Percentiles rank a stretch among this genome's conserved stretches.
These are phyloP conservation scores for Meleagris gallopavo DNA, from an alignment of 2,113 vertebrate genomes.

Conservation along the genomic window DNA sequence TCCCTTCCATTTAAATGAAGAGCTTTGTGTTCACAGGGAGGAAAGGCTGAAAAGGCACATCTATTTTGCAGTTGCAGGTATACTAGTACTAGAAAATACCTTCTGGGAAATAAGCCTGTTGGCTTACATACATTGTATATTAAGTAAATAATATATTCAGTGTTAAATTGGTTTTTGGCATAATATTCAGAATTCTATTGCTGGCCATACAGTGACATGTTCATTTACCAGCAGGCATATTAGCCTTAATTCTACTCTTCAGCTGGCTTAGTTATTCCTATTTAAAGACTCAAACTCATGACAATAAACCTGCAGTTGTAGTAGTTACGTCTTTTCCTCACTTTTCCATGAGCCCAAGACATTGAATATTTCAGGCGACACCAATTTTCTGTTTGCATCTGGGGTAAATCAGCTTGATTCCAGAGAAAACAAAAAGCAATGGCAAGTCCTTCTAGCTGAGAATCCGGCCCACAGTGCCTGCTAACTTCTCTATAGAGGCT, in stretches of 20 bases:
- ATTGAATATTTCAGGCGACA: not conserved
- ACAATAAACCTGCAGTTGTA: slow-evolving; percentile 47
- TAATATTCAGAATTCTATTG: slow-evolving; percentile 21
- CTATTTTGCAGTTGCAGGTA: slow-evolving; percentile 40
- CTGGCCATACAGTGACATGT: slow-evolving; percentile 18
- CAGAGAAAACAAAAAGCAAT: slow-evolving; percentile 33
- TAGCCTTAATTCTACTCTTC: slow-evolving; percentile 20
- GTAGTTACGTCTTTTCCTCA: slow-evolving; percentile 31
- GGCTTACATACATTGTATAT: slow-evolving; percentile 17
- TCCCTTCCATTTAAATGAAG: slow-evolving; percentile 51
- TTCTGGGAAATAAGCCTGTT: slow-evolving; percentile 43
- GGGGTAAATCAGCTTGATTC: slow-evolving; percentile 40
- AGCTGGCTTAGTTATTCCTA: slow-evolving; percentile 7
- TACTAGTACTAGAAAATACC: slow-evolving; percentile 36
- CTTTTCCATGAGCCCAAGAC: slow-evolving; percentile 19
- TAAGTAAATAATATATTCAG: slow-evolving; percentile 53
- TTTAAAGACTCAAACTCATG: slow-evolving; percentile 22
- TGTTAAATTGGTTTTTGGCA: slow-evolving; percentile 41
- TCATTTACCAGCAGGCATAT: slow-evolving; percentile 30
- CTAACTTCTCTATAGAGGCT: slow-evolving; percentile 63
- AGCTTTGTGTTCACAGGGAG: slow-evolving; percentile 18
- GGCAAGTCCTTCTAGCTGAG: slow-evolving; percentile 44
- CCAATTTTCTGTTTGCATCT: not conserved
- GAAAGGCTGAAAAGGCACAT: slow-evolving; percentile 26
- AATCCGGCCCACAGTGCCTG: slow-evolving; percentile 54